Evolutionary conservation across 2,113 vertebrate genomes (phyloP), one percentile per base, ranked within the genome.

Genomic region (Ursus arctos): DNA sequence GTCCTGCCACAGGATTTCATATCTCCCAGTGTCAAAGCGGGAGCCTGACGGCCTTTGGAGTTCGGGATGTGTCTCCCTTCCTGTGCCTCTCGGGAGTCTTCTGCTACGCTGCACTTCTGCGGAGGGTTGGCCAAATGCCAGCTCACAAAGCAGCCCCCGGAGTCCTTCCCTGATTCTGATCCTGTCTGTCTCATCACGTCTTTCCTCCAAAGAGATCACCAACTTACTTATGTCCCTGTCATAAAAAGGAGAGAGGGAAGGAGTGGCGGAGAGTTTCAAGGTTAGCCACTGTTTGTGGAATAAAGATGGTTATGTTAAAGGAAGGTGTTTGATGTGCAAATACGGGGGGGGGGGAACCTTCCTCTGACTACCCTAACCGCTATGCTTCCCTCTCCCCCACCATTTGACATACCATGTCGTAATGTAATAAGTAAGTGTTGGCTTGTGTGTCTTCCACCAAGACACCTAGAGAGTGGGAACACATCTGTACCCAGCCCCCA

Each of bases 111-210:
- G 98, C 97, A 69, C 96, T 96, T 93, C 61, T 24, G 82, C 94
- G 93, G 81, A 98, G 13, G 91, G 95, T 3, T 98, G 95, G 97
- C 98, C 98, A 98, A 98, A 93, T 96, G 96, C 85, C 92, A 77
- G 88, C 94, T 98, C 96, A 69, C 16, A 47, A 98, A 97, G 94
- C 4, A 89, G 96, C 98, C 98, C 91, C 98, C 40, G 94, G 95
- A 98, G 97, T 98, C 95, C 94, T 98, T 97, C 98, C 67, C 96
- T 43, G 82, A 97, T 93, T 98, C 97, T 9, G 6, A 98, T 97
- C 96, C 89, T 94, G 91, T 92, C 94, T 98, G 90, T 97, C 97
- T 98, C 98, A 98, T 97, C 21, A 95, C 95, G 95, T 98, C 26
- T 85, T 97, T 98, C 74, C 95, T 97, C 91, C n/a, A 6, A 71